Evolutionary conservation across 2,113 vertebrate genomes (phyloP).

Genomic region (Passerina amoena): DNA sequence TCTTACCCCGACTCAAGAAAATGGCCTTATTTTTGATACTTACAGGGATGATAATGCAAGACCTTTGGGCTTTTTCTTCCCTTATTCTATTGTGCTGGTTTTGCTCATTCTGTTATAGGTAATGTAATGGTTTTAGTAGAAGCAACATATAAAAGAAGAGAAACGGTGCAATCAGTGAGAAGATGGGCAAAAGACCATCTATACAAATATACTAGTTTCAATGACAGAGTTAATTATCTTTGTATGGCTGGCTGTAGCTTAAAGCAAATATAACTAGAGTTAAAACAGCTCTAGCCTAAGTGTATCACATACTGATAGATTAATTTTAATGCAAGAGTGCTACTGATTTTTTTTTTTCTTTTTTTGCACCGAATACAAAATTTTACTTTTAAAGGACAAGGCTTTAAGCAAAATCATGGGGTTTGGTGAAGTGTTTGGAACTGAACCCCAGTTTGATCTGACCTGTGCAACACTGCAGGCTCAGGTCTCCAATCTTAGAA

Average conservation of each 20-base stretch:
- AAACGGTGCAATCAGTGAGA: neutral
- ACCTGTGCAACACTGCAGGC: neutral
- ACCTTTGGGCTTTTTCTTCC: neutral
- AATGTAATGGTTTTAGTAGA: constrained; percentile 10
- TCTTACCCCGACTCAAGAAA: neutral
- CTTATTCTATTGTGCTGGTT: neutral
- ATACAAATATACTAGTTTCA: neutral
- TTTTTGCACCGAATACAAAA: neutral
- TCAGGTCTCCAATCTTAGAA: neutral
- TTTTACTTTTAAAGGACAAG: neutral
- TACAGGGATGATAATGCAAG: neutral
- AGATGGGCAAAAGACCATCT: neutral
- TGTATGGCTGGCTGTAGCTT: neutral
- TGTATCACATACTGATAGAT: neutral
- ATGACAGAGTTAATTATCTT: constrained; percentile 29
- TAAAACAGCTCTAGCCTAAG: neutral
- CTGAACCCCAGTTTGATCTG: neutral
- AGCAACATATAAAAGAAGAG: neutral
- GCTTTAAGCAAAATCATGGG: neutral
- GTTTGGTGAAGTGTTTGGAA: neutral
- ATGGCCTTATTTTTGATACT: neutral
- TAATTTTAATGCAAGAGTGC: neutral
- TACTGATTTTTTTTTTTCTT: neutral
- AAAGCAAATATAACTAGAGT: neutral
- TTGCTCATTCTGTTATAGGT: neutral